Evolutionary conservation across 2,888 invertebrate genomes (phyloP), one percentile per base, ranked within the genome.

Genomic region (Zygogramma bicolorata): DNA sequence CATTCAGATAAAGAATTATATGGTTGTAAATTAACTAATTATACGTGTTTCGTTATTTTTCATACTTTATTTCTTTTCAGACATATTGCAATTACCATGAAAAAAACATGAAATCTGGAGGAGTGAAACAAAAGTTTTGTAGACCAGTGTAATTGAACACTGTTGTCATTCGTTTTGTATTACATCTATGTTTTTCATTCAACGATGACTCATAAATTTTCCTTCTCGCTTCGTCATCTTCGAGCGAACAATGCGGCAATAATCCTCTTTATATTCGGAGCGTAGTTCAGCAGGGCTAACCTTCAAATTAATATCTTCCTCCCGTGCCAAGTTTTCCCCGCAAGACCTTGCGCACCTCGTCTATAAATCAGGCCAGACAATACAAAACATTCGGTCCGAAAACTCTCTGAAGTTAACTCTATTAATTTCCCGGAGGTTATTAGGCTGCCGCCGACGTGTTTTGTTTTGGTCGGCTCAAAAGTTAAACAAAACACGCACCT

Each of bases 331-430:
- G 63, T 71, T 71, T 59, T 42, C 38, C 57, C 46, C 18, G 58
- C 68, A 67, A 61, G 63, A 46, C 27, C 27, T 27, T n/a, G 53
- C n/a, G 25, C 22, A 66, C 62, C 49, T 59, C 15, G 65, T 68
- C 73, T 69, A 75, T 73, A 71, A 73, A 73, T 73, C 71, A 65
- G 69, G 42, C 15, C 49, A 53, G 66, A 72, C 71, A 72, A 73
- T 75, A 73, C 73, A 58, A 70, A 73, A 75, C 70, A 73, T 58
- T 68, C 27, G 68, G 68, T 63, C 62, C 68, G 27, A 53, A 53
- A 53, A 25, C 22, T 53, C 53, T 8, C n/a, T n/a, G 27, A 53
- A 53, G 25, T 27, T 27, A 53, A 53, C 53, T 53, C 53, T 53
- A 53, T 53, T 53, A 53, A 53, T 53, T 53, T 53, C 53, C 53